Percentiles rank a stretch among this genome's conserved stretches.
Evolutionary conservation across 1,140 invertebrate genomes (phyloP).

Genomic region (Bombus difficillimus): DNA sequence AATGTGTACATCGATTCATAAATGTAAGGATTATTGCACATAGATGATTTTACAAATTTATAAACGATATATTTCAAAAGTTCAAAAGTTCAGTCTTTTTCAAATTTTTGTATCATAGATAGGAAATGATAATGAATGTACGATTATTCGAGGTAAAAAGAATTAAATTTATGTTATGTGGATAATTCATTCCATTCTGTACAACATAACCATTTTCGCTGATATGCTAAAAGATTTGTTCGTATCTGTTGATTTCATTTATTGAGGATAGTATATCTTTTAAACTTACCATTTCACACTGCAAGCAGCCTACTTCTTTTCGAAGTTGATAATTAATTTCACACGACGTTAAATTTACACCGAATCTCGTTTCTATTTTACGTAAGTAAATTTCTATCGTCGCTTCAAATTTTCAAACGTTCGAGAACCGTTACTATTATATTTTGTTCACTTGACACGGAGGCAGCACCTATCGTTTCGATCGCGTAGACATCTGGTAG

Average conservation of each 20-base stretch:
- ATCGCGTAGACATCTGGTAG: not conserved
- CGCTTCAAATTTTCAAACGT: not conserved
- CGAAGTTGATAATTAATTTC: not conserved
- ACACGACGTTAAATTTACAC: not conserved
- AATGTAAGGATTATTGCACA: not conserved
- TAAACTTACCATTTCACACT: too few relatives aligned
- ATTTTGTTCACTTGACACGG: not conserved
- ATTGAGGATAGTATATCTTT: not conserved
- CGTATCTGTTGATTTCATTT: not conserved
- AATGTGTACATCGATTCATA: not conserved
- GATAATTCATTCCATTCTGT: not conserved
- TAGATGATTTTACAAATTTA: not conserved
- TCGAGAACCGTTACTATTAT: not conserved
- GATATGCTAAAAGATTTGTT: not conserved
- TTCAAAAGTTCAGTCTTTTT: not conserved
- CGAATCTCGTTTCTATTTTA: not conserved
- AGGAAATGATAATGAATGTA: not conserved
- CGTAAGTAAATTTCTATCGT: not conserved
- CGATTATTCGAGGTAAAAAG: not conserved
- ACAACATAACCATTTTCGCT: not conserved
- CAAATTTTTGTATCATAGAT: not conserved
- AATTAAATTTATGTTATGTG: not conserved
- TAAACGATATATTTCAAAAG: not conserved
- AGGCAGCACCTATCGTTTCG: slow-evolving; percentile 6
- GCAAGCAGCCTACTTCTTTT: not conserved